Evolutionary conservation across 2,113 vertebrate genomes (phyloP).

Genomic region (Apeltes quadracus): DNA sequence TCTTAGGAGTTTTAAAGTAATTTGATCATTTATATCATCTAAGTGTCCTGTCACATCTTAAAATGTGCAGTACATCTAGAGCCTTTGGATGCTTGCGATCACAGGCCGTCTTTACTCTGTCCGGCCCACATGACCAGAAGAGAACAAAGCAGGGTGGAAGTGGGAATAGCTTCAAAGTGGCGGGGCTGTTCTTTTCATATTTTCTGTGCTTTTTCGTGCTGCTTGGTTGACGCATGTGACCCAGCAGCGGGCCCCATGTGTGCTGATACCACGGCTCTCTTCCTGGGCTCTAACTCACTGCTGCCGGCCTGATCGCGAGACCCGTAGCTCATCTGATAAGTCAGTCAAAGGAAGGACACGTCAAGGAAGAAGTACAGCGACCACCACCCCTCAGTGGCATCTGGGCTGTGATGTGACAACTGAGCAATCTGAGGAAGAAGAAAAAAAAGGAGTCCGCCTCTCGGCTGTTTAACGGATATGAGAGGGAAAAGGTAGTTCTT

Average conservation of each 20-base stretch:
- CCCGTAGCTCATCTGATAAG: constrained; percentile 34
- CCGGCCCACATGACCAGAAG: background rate
- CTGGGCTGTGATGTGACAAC: constrained; percentile 18
- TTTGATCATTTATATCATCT: constrained; percentile 18
- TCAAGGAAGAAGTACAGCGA: constrained; percentile 14
- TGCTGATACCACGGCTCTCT: constrained; percentile 12
- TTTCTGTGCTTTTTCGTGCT: constrained; percentile 5
- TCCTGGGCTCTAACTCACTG: constrained; percentile 17
- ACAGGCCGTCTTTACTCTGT: background rate
- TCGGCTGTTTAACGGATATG: constrained; percentile 22
- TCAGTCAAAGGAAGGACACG: constrained; percentile 43
- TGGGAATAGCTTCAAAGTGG: constrained; percentile 21
- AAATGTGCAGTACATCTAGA: constrained; percentile 6
- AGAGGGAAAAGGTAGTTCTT: constrained; percentile 17
- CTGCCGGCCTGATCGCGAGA: constrained; percentile 11
- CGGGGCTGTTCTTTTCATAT: constrained; percentile 18
- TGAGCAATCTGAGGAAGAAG: background rate
- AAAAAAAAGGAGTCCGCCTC: constrained; percentile 30
- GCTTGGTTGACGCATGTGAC: constrained; percentile 16
- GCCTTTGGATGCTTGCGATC: constrained; percentile 16
- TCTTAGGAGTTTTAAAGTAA: background rate
- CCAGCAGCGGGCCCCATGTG: background rate
- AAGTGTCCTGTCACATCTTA: constrained; percentile 34
- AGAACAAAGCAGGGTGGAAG: background rate
- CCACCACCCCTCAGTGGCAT: constrained; percentile 13